Evolutionary conservation across 2,797 vertebrate genomes (phyloP), one percentile per base, ranked within the genome.

Genomic region (Cygnus olor): DNA sequence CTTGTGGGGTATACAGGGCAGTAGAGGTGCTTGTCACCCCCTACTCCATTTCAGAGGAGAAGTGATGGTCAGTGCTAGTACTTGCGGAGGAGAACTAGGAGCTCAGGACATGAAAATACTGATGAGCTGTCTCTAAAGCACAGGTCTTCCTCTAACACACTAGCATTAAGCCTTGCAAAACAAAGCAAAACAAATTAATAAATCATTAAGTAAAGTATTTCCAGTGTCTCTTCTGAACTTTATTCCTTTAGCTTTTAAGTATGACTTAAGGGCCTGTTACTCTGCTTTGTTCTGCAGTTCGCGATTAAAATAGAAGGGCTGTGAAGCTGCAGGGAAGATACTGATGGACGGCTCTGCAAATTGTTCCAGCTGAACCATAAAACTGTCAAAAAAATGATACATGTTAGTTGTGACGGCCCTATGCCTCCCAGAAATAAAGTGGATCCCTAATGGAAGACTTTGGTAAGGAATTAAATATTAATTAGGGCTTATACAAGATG

Each of bases 331-430:
- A 0, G 90, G 94, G 88, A 94, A 82, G 88, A 88, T 76, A 73
- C 32, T 97, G 97, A 97, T 81, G 60, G 97, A 98, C 94, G 94
- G 96, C 45, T 96, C 60, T 96, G 96, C 80, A 97, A 97, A 98
- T 97, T 91, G 95, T 94, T 97, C 87, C 96, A 97, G 44, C 87
- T 95, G 96, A 98, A 98, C 95, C 96, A 96, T 96, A 96, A 97
- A 97, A 88, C 97, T 98, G 97, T 97, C 97, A 98, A 95, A 97
- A 30, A 96, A 96, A 98, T 97, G 58, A 97, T 85, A 89, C 79
- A 81, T 51, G 25, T 88, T 95, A 86, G 80, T 85, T 96, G 57
- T 95, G 96, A 96, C 63, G 88, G 87, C 63, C 42, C 56, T 17
- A 20, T 91, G 92, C 91, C 86, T 97, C 76, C 93, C 69, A 96